phyloP scores from a whole-genome alignment of 2,797 vertebrate genomes.

The Lutjanus argentimaculatus region DNA sequence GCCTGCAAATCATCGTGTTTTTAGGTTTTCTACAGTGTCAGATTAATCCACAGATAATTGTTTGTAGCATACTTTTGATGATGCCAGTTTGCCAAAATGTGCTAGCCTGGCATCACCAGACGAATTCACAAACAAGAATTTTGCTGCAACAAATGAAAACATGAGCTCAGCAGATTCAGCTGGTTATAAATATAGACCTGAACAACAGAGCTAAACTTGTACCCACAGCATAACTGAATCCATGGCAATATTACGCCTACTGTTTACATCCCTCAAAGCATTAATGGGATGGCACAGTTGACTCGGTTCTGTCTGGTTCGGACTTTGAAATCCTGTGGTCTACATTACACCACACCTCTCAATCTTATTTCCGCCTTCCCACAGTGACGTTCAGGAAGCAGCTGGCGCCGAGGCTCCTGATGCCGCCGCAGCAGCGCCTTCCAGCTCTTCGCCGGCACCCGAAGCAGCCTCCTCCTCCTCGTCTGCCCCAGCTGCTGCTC shows the following conservation, averaged over 20 bases:
- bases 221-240: background rate
- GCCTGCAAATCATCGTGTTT: background rate
- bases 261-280: too few relatives aligned
- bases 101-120: too few relatives aligned
- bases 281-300: background rate
- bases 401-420: conserved; percentile 38
- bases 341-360: background rate
- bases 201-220: too few relatives aligned
- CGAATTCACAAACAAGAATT: too few relatives aligned
- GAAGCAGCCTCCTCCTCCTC: conserved; percentile 61
- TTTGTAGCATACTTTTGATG: background rate
- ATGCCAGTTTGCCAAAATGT: too few relatives aligned
- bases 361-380: background rate
- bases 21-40: background rate
- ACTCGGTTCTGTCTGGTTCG: background rate
- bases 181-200: too few relatives aligned
- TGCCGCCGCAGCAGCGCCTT: conserved; percentile 68
- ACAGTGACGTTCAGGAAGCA: conserved; percentile 77
- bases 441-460: conserved; percentile 73
- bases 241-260: background rate
- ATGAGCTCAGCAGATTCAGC: too few relatives aligned
- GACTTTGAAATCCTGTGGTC: background rate
- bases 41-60: background rate
- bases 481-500: conserved; percentile 60
- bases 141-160: too few relatives aligned